Evolutionary conservation across 2,113 vertebrate species (phyloP).

Genomic region (crab-eating macaque (Macaca fascicularis)): DNA sequence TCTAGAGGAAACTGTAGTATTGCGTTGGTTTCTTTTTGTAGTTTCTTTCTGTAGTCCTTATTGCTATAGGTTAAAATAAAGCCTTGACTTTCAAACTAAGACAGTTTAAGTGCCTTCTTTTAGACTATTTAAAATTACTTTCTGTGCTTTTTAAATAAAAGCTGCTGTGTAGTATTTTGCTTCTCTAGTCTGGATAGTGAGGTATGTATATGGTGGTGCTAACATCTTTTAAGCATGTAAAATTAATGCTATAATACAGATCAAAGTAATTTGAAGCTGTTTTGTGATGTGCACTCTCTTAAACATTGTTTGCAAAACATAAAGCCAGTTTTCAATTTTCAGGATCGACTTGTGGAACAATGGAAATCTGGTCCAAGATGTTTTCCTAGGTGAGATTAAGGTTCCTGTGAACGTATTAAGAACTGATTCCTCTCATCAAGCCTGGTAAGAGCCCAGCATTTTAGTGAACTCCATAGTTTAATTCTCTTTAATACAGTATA

Average conservation of each 20-base stretch:
- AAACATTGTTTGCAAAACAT: constrained; percentile 18
- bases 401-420: constrained; percentile 94
- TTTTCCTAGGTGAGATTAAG: constrained; percentile 96
- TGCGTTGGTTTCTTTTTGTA: constrained; percentile 54
- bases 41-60: constrained; percentile 60
- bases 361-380: constrained; percentile 95
- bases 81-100: constrained; percentile 73
- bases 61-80: constrained; percentile 60
- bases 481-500: not conserved
- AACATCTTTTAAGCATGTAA: constrained; percentile 84
- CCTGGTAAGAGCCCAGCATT: constrained; percentile 89
- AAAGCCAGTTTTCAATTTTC: constrained; percentile 81
- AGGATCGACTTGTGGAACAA: constrained; percentile 98
- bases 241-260: constrained; percentile 74
- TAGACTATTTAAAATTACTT: constrained; percentile 68
- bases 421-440: constrained; percentile 91
- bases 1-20: constrained; percentile 61
- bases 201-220: constrained; percentile 74
- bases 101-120: constrained; percentile 53
- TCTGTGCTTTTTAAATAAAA: constrained; percentile 71
- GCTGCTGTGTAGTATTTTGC: constrained; percentile 40
- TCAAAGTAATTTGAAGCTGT: constrained; percentile 45
- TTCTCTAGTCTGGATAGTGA: constrained; percentile 71
- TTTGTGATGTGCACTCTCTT: constrained; percentile 22
- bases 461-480: not conserved